Evolutionary conservation across 1,140 invertebrate species (phyloP), one percentile per base, ranked within the genome.

Genomic region (Papilio xuthus): DNA sequence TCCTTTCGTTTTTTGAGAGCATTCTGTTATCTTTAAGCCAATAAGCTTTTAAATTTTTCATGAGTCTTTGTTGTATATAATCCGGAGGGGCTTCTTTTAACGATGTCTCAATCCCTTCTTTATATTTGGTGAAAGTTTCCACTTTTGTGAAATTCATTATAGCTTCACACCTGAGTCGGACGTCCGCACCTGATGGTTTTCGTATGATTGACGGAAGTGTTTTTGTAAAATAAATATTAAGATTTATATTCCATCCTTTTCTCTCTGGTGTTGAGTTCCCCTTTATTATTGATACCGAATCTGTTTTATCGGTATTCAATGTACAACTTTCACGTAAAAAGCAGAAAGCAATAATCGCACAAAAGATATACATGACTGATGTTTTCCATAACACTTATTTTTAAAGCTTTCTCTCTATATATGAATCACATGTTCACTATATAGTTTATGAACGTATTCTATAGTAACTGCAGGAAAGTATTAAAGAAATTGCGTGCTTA

Each of bases 241-340:
- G 84, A 86, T 91, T 91, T 85, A 94, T 92, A 72, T 90, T 92
- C 92, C 91, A 93, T 89, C 84, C 83, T 85, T 93, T 93, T 79
- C 91, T 86, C 78, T 93, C 91, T 4, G 88, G 84, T 28, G 90
- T 86, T 42, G 85, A 84, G 80, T 92, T 92, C 9, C 80, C 79
- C 79, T 92, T 93, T 8, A 86, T n/a, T 28, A 86, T 78, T 74
- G 89, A 86, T 63, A 84, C 69, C 75, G 85, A 81, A 37, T 93
- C 90, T 72, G 78, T 77, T 87, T 88, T 92, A 44, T 89, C 85
- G 37, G 83, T 78, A 78, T 77, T 81, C 18, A 81, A 81, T 44
- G 84, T 84, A 70, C 82, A 78, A 83, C 83, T 85, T 83, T 87
- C 85, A 86, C 85, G 83, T 74, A 88, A 83, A 84, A 90, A 78